phyloP scores from a whole-genome alignment of 2,113 vertebrate genomes.

The Theristicus caerulescens region DNA sequence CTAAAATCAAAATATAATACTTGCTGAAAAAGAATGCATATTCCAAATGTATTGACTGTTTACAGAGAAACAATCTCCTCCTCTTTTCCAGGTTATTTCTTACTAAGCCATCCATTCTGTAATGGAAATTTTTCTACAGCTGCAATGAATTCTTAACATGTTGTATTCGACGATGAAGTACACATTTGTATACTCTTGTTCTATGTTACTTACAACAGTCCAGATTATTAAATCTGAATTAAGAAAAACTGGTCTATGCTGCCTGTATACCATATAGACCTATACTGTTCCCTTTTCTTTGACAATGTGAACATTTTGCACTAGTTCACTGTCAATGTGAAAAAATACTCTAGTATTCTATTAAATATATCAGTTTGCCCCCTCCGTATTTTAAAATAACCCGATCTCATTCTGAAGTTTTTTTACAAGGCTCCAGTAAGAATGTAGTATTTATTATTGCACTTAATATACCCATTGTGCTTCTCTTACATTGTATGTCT shows the following conservation, averaged over 20 bases:
- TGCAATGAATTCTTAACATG: neutral
- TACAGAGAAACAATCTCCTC: neutral
- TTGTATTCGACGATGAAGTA: neutral
- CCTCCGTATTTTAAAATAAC: neutral
- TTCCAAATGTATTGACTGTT: neutral
- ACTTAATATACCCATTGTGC: neutral
- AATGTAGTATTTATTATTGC: neutral
- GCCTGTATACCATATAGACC: neutral
- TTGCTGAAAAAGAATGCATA: conserved; percentile 8
- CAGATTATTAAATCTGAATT: neutral
- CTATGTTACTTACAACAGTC: neutral
- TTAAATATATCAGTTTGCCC: neutral
- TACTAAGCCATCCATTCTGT: neutral
- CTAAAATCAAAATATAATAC: conserved; percentile 9
- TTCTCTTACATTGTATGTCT: neutral
- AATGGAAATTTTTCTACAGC: neutral
- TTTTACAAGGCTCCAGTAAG: neutral
- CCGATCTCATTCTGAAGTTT: neutral
- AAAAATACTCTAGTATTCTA: neutral
- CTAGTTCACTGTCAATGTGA: neutral
- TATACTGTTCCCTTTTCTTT: neutral
- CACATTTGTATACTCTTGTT: neutral
- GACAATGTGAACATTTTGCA: neutral
- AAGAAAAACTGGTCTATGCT: neutral
- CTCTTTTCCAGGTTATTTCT: neutral